Base-by-base conservation (phyloP, 2,113 vertebrate species). In the Camelus dromedarius region DNA sequence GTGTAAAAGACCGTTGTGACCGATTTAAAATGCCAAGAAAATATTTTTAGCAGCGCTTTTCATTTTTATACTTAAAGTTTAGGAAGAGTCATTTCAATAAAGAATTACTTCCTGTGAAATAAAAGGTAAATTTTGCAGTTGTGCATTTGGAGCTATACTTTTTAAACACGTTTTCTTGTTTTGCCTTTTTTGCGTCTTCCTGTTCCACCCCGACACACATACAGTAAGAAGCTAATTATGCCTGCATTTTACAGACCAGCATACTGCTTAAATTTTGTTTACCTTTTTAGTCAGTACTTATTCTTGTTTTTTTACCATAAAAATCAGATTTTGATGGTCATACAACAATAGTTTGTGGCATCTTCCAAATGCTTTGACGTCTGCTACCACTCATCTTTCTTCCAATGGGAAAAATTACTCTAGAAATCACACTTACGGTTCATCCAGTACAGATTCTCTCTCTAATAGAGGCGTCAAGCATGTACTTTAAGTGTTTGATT, bases 11-110 rank as follows among this genome's bases (percentile, higher is more conserved):
- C 26, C 87, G 12, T 92, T 95, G 19, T 73, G 52, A 58, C 9
- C 81, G 91, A 77, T 75, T 85, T 81, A 86, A 77, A 93, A n/a
- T 76, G 16, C 48, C 50, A 67, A 92, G 76, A 95, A 77, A 91
- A 79, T 50, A 88, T 67, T 93, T 96, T 95, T 93, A 97, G 50
- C 42, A 89, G 8, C 92, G 75, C 30, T 91, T 94, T 94, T 92
- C 95, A 89, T 67, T 93, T 85, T n/a, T 82, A 11, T 85, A 77
- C 13, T 89, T 84, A 35, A 69, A 87, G n/a, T 77, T 95, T 92
- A 82, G 67, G 54, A 85, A 95, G 64, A n/a, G 81, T 77, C 54
- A 64, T 91, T 93, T 96, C 73, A 64, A 76, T 73, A 81, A 96
- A 54, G 13, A 79, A 24, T 70, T 79, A 60, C 87, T 89, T 87